phyloP scores from a whole-genome alignment of 2,113 vertebrate genomes.

The Tetrao urogallus region DNA sequence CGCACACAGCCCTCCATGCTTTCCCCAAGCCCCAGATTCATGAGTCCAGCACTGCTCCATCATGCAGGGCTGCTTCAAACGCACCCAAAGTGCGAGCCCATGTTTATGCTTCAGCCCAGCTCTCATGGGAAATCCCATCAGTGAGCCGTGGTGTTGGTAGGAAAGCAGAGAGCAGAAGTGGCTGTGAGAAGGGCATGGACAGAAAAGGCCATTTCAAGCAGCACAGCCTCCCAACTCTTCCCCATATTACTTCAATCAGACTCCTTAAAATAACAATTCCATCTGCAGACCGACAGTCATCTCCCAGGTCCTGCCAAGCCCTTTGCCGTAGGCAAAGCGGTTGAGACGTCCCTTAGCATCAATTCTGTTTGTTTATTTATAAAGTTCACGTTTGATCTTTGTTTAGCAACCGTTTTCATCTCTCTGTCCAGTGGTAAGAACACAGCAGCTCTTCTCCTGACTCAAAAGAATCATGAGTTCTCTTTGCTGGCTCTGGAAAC shows the following conservation, averaged over 20 bases:
- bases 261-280: slow-evolving; percentile 35
- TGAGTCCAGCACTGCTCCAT: background rate
- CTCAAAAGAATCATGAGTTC: slow-evolving; percentile 60
- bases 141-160: background rate
- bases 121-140: background rate
- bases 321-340: slow-evolving; percentile 42
- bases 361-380: slow-evolving; percentile 67
- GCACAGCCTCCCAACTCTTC: background rate
- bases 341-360: slow-evolving; percentile 60
- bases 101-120: background rate
- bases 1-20: background rate
- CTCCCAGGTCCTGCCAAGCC: slow-evolving; percentile 62
- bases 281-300: slow-evolving; percentile 44
- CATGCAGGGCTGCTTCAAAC: background rate
- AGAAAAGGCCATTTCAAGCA: background rate
- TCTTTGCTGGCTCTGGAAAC: slow-evolving; percentile 36
- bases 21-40: background rate
- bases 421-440: slow-evolving; percentile 59
- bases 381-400: slow-evolving; percentile 71
- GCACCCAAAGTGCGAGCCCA: background rate
- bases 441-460: slow-evolving; percentile 54
- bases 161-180: background rate
- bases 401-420: slow-evolving; percentile 65
- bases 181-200: rapidly evolving
- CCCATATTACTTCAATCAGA: slow-evolving; percentile 40